These are phyloP conservation scores for Synaphobranchus kaupii DNA, from an alignment of 2,797 vertebrate species.

Conservation along the genomic window DNA sequence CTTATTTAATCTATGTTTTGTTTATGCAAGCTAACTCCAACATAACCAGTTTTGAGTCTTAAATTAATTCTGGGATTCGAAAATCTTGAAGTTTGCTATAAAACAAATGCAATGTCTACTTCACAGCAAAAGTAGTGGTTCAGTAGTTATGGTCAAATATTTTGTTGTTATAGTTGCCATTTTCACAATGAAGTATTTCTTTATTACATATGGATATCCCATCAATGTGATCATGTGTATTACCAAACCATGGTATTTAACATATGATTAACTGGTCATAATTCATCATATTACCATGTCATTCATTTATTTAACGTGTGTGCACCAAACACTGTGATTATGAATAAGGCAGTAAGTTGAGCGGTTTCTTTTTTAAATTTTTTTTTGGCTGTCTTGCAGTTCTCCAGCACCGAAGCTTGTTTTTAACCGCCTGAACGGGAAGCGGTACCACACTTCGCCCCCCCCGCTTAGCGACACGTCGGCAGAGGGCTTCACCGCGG, in stretches of 20 bases:
- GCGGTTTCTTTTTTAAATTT: background rate
- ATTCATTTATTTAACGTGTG: background rate
- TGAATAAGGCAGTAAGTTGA: background rate
- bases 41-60: background rate
- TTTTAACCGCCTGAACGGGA: slow-evolving; percentile 90
- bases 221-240: background rate
- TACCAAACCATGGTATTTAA: background rate
- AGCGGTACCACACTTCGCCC: slow-evolving; percentile 72
- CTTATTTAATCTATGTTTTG: too few species aligned
- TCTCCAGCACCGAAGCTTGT: slow-evolving; percentile 84
- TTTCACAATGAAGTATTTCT: background rate
- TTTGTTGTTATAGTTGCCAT: background rate
- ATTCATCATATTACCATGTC: background rate
- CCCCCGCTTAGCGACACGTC: slow-evolving; percentile 63
- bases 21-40: background rate
- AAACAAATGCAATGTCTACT: background rate
- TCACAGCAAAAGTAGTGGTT: background rate
- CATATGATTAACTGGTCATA: background rate
- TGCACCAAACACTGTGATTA: background rate
- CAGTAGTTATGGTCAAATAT: background rate
- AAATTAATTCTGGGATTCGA: background rate
- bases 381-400: slow-evolving; percentile 39
- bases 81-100: background rate
- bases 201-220: background rate
- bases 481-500: slow-evolving; percentile 84